Evolutionary conservation across 2,888 invertebrate genomes (phyloP).

Genomic region (Harpalus rubripes): DNA sequence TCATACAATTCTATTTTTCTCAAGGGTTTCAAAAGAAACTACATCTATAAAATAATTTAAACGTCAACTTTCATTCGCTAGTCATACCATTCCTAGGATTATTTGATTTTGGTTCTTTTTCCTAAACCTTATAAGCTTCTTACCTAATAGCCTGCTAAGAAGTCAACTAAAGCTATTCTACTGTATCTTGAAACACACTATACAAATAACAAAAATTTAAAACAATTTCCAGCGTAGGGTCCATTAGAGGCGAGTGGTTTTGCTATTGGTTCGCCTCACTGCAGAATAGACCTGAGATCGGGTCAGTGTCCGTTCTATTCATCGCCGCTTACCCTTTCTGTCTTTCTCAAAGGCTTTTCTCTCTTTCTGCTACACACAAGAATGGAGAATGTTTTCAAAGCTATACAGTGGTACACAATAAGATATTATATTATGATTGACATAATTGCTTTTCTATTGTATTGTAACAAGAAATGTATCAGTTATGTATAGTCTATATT

Average conservation of each 20-base stretch:
- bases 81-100: too few relatives aligned
- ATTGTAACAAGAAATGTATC: too few relatives aligned
- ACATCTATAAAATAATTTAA: too few relatives aligned
- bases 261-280: conserved; percentile 40
- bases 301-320: conserved; percentile 65
- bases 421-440: not conserved
- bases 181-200: not conserved
- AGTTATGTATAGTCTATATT: too few relatives aligned
- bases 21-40: too few relatives aligned
- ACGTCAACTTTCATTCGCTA: too few relatives aligned
- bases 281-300: conserved; percentile 55
- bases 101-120: too few relatives aligned
- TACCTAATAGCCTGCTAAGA: too few relatives aligned
- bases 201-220: conserved; percentile 59
- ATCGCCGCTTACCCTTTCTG: conserved; percentile 46
- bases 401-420: conserved; percentile 12
- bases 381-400: conserved; percentile 17
- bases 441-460: too few relatives aligned
- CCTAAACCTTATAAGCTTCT: too few relatives aligned
- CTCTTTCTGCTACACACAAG: conserved; percentile 17
- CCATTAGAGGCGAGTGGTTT: conserved; percentile 41
- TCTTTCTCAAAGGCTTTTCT: conserved; percentile 23
- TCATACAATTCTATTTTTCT: too few relatives aligned
- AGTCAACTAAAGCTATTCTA: too few relatives aligned
- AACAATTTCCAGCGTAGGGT: conserved; percentile 48